These are phyloP conservation scores for Cyprinella venusta DNA, from an alignment of 2,797 vertebrate species.

Conservation along the genomic window DNA sequence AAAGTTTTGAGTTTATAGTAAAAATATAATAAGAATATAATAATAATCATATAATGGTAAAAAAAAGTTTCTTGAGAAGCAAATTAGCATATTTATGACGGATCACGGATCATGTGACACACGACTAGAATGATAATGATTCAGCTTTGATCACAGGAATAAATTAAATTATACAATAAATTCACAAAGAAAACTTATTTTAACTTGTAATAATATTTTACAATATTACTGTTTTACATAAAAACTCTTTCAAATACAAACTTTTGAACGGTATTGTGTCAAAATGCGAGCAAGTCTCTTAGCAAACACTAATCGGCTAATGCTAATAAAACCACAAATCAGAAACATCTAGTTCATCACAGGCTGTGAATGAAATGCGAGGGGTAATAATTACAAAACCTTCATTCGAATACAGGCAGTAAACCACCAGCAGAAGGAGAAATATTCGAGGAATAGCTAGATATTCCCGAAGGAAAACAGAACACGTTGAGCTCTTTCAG, in stretches of 20 bases:
- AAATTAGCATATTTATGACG: not conserved
- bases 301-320: not conserved
- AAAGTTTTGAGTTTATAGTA: not conserved
- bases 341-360: not conserved
- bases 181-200: not conserved
- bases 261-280: not conserved
- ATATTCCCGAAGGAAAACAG: not conserved
- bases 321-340: not conserved
- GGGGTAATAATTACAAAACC: not conserved
- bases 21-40: not conserved
- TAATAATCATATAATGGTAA: not conserved
- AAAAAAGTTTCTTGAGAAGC: too few species aligned
- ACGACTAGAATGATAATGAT: not conserved
- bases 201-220: not conserved
- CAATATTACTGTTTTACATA: not conserved
- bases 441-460: not conserved
- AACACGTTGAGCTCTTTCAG: slow-evolving; percentile 8
- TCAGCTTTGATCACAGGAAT: not conserved
- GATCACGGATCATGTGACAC: not conserved
- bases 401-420: not conserved
- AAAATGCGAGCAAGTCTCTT: not conserved
- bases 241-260: not conserved
- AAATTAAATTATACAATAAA: not conserved
- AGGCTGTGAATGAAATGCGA: not conserved
- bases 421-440: not conserved